Evolutionary conservation across 1,140 invertebrate species (phyloP).

Genomic region (Gryon sp.): DNA sequence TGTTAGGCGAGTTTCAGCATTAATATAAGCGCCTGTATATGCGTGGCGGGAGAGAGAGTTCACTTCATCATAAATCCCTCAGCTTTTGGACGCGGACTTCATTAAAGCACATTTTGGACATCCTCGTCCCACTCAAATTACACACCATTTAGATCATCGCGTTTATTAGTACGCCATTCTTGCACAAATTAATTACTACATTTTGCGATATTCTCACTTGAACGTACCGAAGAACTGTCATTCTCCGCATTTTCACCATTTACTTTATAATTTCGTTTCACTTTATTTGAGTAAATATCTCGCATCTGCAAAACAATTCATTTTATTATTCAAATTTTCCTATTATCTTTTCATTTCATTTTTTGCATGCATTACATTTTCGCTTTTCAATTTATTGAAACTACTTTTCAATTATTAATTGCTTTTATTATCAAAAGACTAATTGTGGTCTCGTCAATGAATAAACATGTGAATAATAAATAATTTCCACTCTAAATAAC

Average conservation of each 20-base stretch:
- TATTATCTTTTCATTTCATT: too few species aligned
- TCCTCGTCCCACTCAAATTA: constrained; percentile 56
- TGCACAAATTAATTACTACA: constrained; percentile 54
- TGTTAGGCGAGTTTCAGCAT: constrained; percentile 56
- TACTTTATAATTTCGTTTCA: constrained; percentile 10
- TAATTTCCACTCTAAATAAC: too few species aligned
- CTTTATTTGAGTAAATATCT: constrained; percentile 10
- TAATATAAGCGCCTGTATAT: constrained; percentile 59
- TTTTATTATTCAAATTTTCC: too few species aligned
- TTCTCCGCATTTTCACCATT: constrained; percentile 3
- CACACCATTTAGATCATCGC: constrained; percentile 54
- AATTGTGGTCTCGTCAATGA: too few species aligned
- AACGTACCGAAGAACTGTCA: constrained; percentile 38
- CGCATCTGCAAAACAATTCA: too few species aligned
- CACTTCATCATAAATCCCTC: constrained; percentile 61
- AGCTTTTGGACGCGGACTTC: constrained; percentile 57
- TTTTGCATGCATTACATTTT: too few species aligned
- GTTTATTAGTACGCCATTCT: constrained; percentile 52
- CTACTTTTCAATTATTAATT: too few species aligned
- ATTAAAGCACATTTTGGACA: constrained; percentile 57
- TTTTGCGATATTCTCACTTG: constrained; percentile 32
- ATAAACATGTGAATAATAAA: too few species aligned
- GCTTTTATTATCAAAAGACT: too few species aligned
- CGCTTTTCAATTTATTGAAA: too few species aligned
- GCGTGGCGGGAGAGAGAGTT: constrained; percentile 42